Evolutionary conservation across 2,797 vertebrate genomes (phyloP).

Genomic region (Gobio occitaniae): DNA sequence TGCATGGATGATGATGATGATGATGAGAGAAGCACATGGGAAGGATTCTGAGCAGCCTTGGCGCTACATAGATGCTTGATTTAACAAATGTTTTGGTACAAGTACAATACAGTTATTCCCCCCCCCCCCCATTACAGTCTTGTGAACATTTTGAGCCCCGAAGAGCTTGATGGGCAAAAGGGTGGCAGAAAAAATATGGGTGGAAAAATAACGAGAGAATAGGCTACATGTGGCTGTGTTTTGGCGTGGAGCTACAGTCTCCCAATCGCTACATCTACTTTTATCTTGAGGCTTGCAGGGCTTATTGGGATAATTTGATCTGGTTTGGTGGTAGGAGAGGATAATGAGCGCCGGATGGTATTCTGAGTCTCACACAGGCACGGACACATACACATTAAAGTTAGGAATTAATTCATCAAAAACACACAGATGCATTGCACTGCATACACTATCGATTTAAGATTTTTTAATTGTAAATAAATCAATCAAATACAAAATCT

Average conservation of each 20-base stretch:
- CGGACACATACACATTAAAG: neutral
- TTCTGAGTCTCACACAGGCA: neutral
- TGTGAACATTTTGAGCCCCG: neutral
- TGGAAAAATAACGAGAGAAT: neutral
- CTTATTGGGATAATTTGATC: slow-evolving; percentile 43
- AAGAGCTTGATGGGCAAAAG: neutral
- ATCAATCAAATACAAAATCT: neutral
- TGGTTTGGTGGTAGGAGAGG: slow-evolving; percentile 29
- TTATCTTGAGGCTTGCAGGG: slow-evolving; percentile 24
- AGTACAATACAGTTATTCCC: neutral
- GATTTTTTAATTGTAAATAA: neutral
- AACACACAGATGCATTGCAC: neutral
- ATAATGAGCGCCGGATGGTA: neutral
- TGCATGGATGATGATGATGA: slow-evolving; percentile 15
- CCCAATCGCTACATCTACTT: neutral
- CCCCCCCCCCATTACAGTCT: no score
- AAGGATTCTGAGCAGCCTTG: neutral
- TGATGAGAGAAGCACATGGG: slow-evolving; percentile 53
- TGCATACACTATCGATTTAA: neutral
- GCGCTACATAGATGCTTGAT: neutral
- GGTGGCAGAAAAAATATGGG: neutral
- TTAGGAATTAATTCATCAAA: neutral
- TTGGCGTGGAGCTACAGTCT: neutral
- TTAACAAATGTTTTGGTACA: neutral
- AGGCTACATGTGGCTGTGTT: slow-evolving; percentile 6